Evolutionary conservation across 2,888 invertebrate genomes (phyloP).

Genomic region (Candidula unifasciata): DNA sequence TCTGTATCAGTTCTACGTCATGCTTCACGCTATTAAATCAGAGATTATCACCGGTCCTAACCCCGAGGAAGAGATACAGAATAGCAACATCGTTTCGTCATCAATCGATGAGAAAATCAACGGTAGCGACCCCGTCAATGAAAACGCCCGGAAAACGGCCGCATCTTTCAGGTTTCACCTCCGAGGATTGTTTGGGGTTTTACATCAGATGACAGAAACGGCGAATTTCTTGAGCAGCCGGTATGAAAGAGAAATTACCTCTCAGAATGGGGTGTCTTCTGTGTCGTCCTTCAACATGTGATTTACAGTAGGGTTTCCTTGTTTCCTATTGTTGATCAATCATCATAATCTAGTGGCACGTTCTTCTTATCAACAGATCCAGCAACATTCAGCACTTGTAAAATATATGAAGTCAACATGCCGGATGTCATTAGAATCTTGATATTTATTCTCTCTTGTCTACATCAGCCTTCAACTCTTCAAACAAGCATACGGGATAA

Average conservation of each 20-base stretch:
- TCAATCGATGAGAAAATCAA: conserved; percentile 34
- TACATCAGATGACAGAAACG: conserved; percentile 91
- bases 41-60: conserved; percentile 87
- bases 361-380: no score
- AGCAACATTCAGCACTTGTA: no score
- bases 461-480: no score
- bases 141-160: conserved; percentile 80
- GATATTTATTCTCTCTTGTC: no score
- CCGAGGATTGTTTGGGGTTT: conserved; percentile 88
- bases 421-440: no score
- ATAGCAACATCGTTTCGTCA: conserved; percentile 10
- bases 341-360: no score
- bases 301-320: neutral
- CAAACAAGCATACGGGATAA: no score
- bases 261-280: conserved; percentile 45
- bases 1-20: conserved; percentile 84
- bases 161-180: conserved; percentile 90
- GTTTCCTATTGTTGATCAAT: no score
- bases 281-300: conserved; percentile 54
- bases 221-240: conserved; percentile 91
- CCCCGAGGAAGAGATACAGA: conserved; percentile 33
- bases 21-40: conserved; percentile 91
- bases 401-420: no score
- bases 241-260: conserved; percentile 89
- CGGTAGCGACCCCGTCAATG: conserved; percentile 50